Evolutionary conservation across 2,113 vertebrate genomes (phyloP).

Genomic region (Ameiurus melas): DNA sequence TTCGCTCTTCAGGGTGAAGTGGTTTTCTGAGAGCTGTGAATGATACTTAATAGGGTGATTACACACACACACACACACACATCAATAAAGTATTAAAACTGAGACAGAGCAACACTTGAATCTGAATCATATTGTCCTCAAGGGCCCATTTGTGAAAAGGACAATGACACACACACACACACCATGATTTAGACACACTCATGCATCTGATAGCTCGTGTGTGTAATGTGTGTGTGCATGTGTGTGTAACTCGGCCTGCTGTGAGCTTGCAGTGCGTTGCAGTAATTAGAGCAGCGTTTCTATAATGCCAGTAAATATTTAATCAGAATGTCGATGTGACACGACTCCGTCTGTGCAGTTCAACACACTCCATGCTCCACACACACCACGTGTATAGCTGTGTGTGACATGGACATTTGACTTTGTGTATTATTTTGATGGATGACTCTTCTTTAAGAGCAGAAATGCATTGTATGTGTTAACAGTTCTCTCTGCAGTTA

Average conservation of each 20-base stretch:
- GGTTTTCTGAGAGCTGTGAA: not conserved
- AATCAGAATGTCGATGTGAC: not conserved
- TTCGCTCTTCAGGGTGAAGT: not conserved
- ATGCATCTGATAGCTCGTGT: not conserved
- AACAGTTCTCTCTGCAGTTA: not conserved
- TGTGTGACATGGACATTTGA: not conserved
- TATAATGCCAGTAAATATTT: not conserved
- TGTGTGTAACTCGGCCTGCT: not conserved
- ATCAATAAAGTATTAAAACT: not conserved
- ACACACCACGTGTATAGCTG: not conserved
- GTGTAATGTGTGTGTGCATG: not conserved
- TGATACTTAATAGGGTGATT: not conserved
- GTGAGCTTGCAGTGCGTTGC: not conserved
- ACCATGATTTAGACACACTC: not conserved
- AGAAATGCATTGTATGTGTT: not conserved
- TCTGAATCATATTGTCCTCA: not conserved
- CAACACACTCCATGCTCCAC: not conserved
- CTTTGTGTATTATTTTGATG: not conserved
- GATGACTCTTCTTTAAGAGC: not conserved
- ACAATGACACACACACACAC: not conserved
- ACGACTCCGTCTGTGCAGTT: not conserved
- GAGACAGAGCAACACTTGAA: not conserved
- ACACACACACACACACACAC: not conserved
- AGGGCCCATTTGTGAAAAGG: not conserved
- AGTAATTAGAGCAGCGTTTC: conserved; percentile 4